Base-by-base conservation (phyloP, 37 sponge, comb jelly and placozoan species). In the Aplysina aerophoba region DNA sequence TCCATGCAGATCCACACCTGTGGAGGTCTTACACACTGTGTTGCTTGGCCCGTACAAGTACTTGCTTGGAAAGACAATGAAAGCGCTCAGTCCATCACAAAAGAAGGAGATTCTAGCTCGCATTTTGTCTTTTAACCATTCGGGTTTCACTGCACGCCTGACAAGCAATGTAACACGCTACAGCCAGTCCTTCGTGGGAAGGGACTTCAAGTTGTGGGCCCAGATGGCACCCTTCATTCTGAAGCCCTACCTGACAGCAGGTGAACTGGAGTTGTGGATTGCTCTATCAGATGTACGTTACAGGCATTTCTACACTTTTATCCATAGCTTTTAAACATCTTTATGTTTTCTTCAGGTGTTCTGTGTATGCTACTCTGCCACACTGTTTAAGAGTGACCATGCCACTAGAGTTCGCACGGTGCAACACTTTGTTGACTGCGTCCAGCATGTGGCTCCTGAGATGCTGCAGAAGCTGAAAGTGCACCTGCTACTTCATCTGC, bases 1-100 rank as follows among this genome's bases (percentile, higher is more conserved):
- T 25, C 24, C 24, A 22, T 79, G 11, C 44, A 87, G 88, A 44
- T 75, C 54, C 0, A 87, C 82, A 57, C 88, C 82, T 61, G 73
- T 87, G 67, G 88, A 87, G 59, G 38, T 40, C 24, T 74, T 87
- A 22, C 88, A 87, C 74, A 87, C 88, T 30, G 30, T 87, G 34
- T 59, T 87, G 56, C 68, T 87, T 22, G 88, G 88, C 14, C 55
- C 82, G 4, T 87, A 81, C 82, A 87, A 87, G 59, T 87, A 87
- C 73, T 21, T 87, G 59, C 20, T 87, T 28, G 21, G 59, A 24
- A 25, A 53, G 19, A n/a, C 79, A 11, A 87, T 87, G 88, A 50
- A 50, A 11, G 40, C 31, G 14, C 19, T 41, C 21, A 63, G 80
- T 24, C 20, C 73, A 55, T 17, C 55, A 50, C 66, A 55, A 31